Base-by-base conservation (phyloP, 1,140 invertebrate genomes). In the Cyphomyrmex costatus region DNA sequence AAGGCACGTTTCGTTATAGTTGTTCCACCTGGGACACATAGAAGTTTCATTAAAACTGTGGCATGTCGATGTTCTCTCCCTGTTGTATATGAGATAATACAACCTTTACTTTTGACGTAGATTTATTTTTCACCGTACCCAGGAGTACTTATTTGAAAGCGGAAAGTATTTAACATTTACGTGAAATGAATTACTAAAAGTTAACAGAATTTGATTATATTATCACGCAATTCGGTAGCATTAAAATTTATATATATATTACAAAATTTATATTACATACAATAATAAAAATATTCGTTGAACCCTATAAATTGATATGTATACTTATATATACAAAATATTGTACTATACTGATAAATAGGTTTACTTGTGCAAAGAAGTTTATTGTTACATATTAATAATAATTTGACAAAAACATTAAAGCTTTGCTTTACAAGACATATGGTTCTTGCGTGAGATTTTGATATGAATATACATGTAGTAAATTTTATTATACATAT, bases 401-500 rank as follows among this genome's bases (percentile, higher is more conserved):
- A 30, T 27, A 42, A 42, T 51, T 30, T 4, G 27, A 14, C 1
- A 53, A 30, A 46, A 71, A 19, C 16, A 27, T 51, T 27, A 12
- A 30, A 33, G 19, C 27, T 53, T 24, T 21, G 12, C 14, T 16
- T 21, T 21, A 12, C 33, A 42, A 27, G 33, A 12, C 8, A 33
- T 10, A n/a, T 5, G 49, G 3, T 30, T 71, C 6, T 49, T 51
- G 10, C 8, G 6, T 36, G 42, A 61, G 2, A 63, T 63, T 16
- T 46, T 10, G 14, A n/a, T 60, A 27, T 3, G 0, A 63, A 30
- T 16, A 14, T 61, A 42, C 8, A n/a, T n/a, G 8, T 12, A 10
- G 10, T 24, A 42, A 77, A 36, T 70, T 27, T 82, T 82, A n/a
- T n/a, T n/a, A n/a, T n/a, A 12, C 36, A 10, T 42, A 82, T 82